Evolutionary conservation across 92 coral and sea anemone species (phyloP), one percentile per base, ranked within the genome.

Genomic region (Metridium senile): DNA sequence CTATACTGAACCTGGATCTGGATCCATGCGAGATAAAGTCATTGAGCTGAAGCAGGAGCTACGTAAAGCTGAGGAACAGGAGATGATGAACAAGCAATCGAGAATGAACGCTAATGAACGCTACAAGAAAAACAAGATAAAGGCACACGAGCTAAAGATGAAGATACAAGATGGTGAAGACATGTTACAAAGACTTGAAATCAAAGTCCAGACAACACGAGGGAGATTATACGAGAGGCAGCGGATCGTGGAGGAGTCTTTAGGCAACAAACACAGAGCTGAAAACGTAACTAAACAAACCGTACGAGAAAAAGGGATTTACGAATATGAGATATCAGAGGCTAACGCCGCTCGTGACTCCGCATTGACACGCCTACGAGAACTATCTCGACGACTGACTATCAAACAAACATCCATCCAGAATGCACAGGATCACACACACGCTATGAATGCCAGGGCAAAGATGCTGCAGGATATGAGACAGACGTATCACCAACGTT

Each of bases 1-100:
- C 1, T 80, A 22, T 19, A 62, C 54, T 0, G 90, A 89, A 22
- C 82, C 93, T 1, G 97, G 93, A 1, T 16, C 85, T 79, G 89
- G 91, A n/a, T 89, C 94, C 26, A 74, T 96, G 79, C 79, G 89
- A 58, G 99, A 93, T 10, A 92, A 85, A 77, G 94, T 93, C 57
- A 77, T 80, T 17, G 84, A 88, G 0, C 69, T 93, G 65, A 96
- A 96, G 34, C 79, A 87, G 53, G 93, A 91, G 9, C 29, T 96
- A 18, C 89, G 77, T 29, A 62, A 83, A 26, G 90, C 88, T 26
- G 83, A 73, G n/a, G 88, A 90, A 27, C 87, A 88, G 9, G 82
- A 78, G 35, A 61, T 82, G 32, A 75, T 77, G 32, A 89, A 90
- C 18, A 85, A 72, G 22, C 76, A 82, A 71, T 91, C 66, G 34